A percentile compares a stretch with the other conserved stretches of the same genome.
These are phyloP conservation scores for Helicolenus hilgendorfi DNA, from an alignment of 2,797 vertebrate genomes.

Conservation along the genomic window DNA sequence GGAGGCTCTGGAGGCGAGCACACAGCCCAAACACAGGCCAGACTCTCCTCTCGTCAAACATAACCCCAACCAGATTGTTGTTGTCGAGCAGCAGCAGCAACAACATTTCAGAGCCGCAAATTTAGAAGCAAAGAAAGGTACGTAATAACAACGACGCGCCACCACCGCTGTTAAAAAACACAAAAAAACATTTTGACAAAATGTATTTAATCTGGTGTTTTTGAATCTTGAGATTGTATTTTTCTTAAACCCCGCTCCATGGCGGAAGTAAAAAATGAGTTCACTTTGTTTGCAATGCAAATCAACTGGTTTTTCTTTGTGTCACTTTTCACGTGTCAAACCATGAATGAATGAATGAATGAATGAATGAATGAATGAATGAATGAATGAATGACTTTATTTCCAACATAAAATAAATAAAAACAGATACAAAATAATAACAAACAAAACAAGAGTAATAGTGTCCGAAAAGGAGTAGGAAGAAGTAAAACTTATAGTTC, in stretches of 20 bases:
- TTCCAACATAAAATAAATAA: too few relatives aligned
- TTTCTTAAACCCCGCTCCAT: conserved; percentile 25
- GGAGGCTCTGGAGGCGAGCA: conserved; percentile 80
- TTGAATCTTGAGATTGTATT: conserved; percentile 56
- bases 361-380: too few relatives aligned
- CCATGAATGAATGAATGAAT: neutral
- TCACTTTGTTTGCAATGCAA: conserved; percentile 66
- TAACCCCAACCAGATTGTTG: conserved; percentile 91
- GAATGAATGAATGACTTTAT: too few relatives aligned
- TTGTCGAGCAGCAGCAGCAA: conserved; percentile 72
- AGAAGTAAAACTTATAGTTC: too few relatives aligned
- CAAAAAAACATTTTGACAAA: conserved; percentile 6
- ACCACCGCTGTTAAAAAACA: neutral
- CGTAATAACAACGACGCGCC: conserved; percentile 76
- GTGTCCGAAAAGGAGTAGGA: too few relatives aligned
- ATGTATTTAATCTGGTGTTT: conserved; percentile 42
- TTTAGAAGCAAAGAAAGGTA: conserved; percentile 98
- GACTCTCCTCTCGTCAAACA: conserved; percentile 94
- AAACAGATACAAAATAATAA: too few relatives aligned
- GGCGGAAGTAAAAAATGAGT: conserved; percentile 28
- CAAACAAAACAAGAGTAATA: too few relatives aligned
- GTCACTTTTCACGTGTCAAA: conserved; percentile 50
- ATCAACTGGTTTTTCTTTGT: conserved; percentile 35
- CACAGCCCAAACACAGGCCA: conserved; percentile 92
- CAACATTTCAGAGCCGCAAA: conserved; percentile 93